Evolutionary conservation across 2,888 invertebrate genomes (phyloP).

Genomic region (Cheilosia scutellata): DNA sequence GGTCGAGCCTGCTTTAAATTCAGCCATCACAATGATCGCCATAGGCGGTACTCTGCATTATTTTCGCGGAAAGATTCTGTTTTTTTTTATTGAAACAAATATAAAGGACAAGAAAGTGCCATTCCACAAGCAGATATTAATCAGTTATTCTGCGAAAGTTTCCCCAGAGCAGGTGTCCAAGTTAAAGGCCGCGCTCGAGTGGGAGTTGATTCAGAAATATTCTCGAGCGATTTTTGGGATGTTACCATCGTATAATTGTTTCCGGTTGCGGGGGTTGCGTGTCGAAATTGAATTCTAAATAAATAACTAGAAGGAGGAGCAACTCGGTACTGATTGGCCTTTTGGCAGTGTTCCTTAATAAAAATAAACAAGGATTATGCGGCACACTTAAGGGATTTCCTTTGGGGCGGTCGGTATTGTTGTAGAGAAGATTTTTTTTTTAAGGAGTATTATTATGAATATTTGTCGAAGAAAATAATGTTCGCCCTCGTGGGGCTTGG

Average conservation of each 20-base stretch:
- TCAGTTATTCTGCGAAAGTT: slow-evolving; percentile 48
- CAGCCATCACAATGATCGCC: slow-evolving; percentile 39
- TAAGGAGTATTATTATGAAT: slow-evolving; percentile 35
- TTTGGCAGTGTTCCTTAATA: slow-evolving; percentile 37
- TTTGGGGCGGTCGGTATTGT: slow-evolving; percentile 15
- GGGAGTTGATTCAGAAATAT: slow-evolving; percentile 15
- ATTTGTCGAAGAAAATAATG: slow-evolving; percentile 20
- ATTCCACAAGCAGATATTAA: slow-evolving; percentile 49
- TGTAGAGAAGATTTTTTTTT: slow-evolving; percentile 36
- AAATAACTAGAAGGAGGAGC: slow-evolving; percentile 33
- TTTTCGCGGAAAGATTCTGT: slow-evolving; percentile 50
- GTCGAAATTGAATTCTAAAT: slow-evolving; percentile 62
- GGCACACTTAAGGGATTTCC: slow-evolving; percentile 43
- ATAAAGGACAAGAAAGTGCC: background rate
- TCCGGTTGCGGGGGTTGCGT: slow-evolving; percentile 33
- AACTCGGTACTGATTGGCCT: slow-evolving; percentile 26
- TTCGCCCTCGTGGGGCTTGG: background rate
- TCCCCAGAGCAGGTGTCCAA: slow-evolving; percentile 51
- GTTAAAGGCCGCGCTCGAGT: background rate
- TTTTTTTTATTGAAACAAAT: background rate
- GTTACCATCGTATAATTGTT: slow-evolving; percentile 47
- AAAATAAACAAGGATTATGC: slow-evolving; percentile 55
- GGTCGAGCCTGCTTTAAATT: slow-evolving; percentile 36
- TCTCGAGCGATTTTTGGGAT: slow-evolving; percentile 37
- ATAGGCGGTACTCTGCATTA: slow-evolving; percentile 41